phyloP scores from a whole-genome alignment of 2,113 vertebrate genomes.

The Recurvirostra avosetta region DNA sequence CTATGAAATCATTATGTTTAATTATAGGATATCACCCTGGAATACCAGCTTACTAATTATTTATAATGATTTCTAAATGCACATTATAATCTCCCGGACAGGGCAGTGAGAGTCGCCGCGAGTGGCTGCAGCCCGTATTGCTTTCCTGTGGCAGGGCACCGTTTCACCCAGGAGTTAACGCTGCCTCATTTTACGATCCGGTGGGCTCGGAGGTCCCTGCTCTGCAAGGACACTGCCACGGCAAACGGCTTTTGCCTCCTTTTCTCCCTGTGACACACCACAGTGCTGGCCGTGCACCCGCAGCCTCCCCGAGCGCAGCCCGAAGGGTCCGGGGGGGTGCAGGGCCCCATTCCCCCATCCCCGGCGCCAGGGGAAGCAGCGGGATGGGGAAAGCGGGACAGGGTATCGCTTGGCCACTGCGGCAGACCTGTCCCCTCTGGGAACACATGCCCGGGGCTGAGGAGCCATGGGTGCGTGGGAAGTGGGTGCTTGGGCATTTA shows the following conservation, averaged over 20 bases:
- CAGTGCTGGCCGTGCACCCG: background rate
- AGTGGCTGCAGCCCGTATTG: background rate
- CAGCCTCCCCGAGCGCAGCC: background rate
- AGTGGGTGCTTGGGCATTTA: background rate
- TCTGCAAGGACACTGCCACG: background rate
- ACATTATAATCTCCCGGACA: background rate
- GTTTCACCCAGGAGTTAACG: background rate
- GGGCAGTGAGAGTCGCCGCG: background rate
- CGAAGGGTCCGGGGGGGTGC: no score
- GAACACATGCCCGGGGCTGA: background rate
- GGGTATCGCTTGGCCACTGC: background rate
- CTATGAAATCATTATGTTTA: slow-evolving; percentile 40
- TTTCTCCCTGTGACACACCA: accelerated
- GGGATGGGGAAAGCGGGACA: accelerated
- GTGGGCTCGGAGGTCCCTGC: background rate
- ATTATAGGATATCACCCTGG: slow-evolving; percentile 22
- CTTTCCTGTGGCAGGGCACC: background rate
- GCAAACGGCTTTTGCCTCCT: background rate
- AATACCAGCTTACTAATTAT: background rate
- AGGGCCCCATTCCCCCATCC: background rate
- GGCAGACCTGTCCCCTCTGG: background rate
- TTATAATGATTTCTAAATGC: slow-evolving; percentile 3
- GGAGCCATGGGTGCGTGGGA: background rate
- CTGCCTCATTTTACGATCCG: background rate
- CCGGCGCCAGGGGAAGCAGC: background rate